Percentiles rank a stretch among this genome's conserved stretches.
phyloP scores from a whole-genome alignment of 2,888 invertebrate species.

The Adineta ricciae region DNA sequence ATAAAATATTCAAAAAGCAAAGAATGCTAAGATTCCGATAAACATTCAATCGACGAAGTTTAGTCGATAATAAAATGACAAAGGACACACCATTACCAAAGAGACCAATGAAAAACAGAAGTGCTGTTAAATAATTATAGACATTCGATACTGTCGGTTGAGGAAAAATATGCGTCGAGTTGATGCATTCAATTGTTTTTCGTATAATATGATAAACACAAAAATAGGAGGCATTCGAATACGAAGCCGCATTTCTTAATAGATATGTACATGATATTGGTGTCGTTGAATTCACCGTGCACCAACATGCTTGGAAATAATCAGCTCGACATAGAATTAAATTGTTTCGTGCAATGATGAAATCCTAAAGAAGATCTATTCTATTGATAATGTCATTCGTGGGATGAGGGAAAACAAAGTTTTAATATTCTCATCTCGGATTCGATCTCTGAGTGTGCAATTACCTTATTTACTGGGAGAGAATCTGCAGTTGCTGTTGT shows the following conservation, averaged over 20 bases:
- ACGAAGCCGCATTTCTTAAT: background rate
- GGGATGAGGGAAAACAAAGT: no score
- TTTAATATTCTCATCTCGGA: no score
- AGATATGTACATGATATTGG: background rate
- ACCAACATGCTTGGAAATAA: slow-evolving; percentile 4
- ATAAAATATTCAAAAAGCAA: slow-evolving; percentile 14
- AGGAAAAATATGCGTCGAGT: background rate
- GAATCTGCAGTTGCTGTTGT: background rate
- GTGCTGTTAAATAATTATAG: background rate
- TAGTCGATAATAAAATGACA: background rate
- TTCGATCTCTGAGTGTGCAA: no score
- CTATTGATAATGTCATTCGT: no score
- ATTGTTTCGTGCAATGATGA: background rate
- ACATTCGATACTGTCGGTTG: background rate
- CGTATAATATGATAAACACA: background rate
- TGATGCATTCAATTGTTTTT: background rate
- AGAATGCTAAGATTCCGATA: background rate
- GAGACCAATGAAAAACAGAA: background rate
- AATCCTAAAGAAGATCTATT: background rate
- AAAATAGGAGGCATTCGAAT: background rate
- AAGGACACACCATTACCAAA: background rate
- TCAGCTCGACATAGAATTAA: background rate
- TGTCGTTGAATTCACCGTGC: background rate
- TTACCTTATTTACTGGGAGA: no score
- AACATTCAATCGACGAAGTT: background rate